Evolutionary conservation across 2,113 vertebrate species (phyloP).

Genomic region (Pseudopodoces humilis): DNA sequence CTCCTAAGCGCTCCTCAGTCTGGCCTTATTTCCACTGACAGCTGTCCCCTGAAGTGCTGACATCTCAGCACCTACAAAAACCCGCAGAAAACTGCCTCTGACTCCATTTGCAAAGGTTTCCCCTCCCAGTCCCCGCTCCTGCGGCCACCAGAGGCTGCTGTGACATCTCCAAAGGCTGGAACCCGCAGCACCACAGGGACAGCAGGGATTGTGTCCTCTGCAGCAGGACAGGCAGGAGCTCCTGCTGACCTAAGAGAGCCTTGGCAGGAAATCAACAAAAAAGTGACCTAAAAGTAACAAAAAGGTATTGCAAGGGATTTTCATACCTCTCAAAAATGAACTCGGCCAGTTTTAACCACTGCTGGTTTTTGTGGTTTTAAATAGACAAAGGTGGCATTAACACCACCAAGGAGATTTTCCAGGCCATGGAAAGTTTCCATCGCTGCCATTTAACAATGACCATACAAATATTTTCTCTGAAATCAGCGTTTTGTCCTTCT

Average conservation of each 20-base stretch:
- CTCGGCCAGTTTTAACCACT: background rate
- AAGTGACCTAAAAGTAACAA: background rate
- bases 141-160: slow-evolving; percentile 70
- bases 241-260: background rate
- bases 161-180: slow-evolving; percentile 3
- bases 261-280: background rate
- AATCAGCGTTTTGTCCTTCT: background rate
- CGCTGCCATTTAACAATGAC: background rate
- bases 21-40: slow-evolving; percentile 3
- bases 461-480: background rate
- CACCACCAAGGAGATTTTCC: background rate
- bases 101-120: background rate
- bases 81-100: background rate
- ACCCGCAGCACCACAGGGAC: background rate
- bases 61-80: background rate
- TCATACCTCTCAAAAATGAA: background rate
- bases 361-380: background rate
- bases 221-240: background rate
- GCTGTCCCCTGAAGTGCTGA: slow-evolving; percentile 27
- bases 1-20: background rate
- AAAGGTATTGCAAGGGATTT: accelerated
- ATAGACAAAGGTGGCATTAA: background rate
- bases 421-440: background rate
- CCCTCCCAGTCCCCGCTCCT: background rate
- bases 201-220: background rate